Conservation (phyloP, 2,113 vertebrate species). For the Cryptoleucopteryx plumbea region DNA sequence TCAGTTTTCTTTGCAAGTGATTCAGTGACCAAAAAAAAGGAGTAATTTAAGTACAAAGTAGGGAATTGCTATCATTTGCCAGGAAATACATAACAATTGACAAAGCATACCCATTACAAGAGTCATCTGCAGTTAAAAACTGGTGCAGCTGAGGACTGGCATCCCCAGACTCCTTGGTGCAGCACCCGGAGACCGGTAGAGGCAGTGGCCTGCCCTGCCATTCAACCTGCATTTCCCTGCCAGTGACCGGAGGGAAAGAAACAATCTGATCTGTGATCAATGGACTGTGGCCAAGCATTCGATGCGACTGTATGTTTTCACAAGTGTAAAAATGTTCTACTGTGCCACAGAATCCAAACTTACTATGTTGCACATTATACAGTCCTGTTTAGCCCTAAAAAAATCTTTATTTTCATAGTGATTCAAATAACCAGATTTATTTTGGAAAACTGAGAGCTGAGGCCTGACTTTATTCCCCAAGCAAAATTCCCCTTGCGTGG, state of each 20-base stretch:
- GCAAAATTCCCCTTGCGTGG: background rate
- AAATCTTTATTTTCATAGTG: background rate
- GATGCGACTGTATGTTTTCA: background rate
- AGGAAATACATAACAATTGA: background rate
- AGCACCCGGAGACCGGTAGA: background rate
- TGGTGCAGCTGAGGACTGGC: background rate
- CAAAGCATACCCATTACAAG: background rate
- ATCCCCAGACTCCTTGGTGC: background rate
- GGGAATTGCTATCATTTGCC: background rate
- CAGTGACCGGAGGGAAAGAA: background rate
- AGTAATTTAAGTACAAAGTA: background rate
- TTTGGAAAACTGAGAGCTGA: background rate
- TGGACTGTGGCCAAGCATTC: background rate
- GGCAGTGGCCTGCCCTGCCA: background rate
- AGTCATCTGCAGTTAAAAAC: background rate
- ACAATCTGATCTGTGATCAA: background rate
- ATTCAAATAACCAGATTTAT: background rate
- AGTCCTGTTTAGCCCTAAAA: background rate
- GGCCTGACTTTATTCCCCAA: background rate
- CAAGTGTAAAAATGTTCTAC: background rate
- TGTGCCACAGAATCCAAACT: background rate
- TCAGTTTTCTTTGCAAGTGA: background rate
- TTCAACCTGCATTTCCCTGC: background rate
- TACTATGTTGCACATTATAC: background rate
- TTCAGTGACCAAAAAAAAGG: background rate